Evolutionary conservation across 2,113 vertebrate genomes (phyloP).

Genomic region (Nannobrachium achirus): DNA sequence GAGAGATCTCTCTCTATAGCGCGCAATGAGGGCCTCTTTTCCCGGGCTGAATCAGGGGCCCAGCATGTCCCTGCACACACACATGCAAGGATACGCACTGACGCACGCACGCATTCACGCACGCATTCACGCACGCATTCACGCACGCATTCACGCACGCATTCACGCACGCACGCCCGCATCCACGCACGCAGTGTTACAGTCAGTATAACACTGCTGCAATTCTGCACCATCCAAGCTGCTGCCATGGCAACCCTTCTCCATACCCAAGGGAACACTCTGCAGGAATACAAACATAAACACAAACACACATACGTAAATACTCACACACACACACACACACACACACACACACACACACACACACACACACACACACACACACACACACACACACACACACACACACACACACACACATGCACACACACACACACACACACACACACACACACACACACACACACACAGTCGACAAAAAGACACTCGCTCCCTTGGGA

Average conservation of each 20-base stretch:
- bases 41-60: too few relatives aligned
- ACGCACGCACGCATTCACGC: background rate
- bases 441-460: conserved; percentile 22
- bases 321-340: background rate
- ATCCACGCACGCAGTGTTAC: too few relatives aligned
- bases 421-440: conserved; percentile 4
- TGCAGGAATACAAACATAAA: conserved; percentile 62
- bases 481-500: conserved; percentile 57
- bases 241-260: conserved; percentile 75
- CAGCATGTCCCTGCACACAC: background rate
- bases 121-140: conserved; percentile 7
- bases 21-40: too few relatives aligned
- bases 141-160: conserved; percentile 22
- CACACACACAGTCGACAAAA: conserved; percentile 21
- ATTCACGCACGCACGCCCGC: background rate
- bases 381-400: conserved; percentile 54
- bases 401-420: background rate
- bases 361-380: conserved; percentile 29
- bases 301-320: conserved; percentile 44
- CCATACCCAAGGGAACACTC: conserved; percentile 57
- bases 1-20: too few relatives aligned
- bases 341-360: conserved; percentile 12
- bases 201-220: conserved; percentile 15
- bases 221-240: conserved; percentile 56
- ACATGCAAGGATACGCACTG: background rate